Evolutionary conservation across 2,888 invertebrate genomes (phyloP), one percentile per base, ranked within the genome.

Genomic region (Sycophila texana): DNA sequence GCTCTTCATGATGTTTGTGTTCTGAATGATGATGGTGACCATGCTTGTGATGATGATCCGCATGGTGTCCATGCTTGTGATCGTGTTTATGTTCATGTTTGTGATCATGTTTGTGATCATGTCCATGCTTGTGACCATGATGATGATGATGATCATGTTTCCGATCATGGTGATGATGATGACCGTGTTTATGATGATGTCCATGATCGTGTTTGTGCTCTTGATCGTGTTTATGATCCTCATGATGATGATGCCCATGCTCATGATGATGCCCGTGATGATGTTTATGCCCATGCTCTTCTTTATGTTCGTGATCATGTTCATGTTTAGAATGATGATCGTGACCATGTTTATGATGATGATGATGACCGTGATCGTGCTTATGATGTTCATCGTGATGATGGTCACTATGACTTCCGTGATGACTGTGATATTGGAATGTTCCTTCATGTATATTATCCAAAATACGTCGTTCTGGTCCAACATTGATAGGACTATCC

Each of bases 1-100:
- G 81, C 12, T 78, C 73, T 76, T 81, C 81, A 10, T 81, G 75
- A 70, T 81, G 81, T 12, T 81, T 81, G 14, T 81, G 81, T 18
- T 81, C 76, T 0, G 78, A 79, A 61, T 79, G 75, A 65, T 81
- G 81, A 12, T 81, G 74, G 30, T 81, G 81, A 4, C 76, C 79
- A n/a, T 81, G 81, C n/a, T 81, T 79, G 12, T 81, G 78, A 26
- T 81, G 72, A 65, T 80, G 80, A 0, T 63, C 51, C 10, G 26
- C 73, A 13, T 76, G 72, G 57, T 80, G 80, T 2, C 70, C 73
- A 12, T 80, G 80, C 47, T 80, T 76, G 20, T 80, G 80, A 4
- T 80, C 68, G 16, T 81, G 81, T 12, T 79, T 71, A 4, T 79
- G 13, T 1, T 74, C 22, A 10, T 81, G 79, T 13, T 79, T 58